Base-by-base conservation (phyloP, 1,140 invertebrate genomes). In the Rhagoletis zephyria region DNA sequence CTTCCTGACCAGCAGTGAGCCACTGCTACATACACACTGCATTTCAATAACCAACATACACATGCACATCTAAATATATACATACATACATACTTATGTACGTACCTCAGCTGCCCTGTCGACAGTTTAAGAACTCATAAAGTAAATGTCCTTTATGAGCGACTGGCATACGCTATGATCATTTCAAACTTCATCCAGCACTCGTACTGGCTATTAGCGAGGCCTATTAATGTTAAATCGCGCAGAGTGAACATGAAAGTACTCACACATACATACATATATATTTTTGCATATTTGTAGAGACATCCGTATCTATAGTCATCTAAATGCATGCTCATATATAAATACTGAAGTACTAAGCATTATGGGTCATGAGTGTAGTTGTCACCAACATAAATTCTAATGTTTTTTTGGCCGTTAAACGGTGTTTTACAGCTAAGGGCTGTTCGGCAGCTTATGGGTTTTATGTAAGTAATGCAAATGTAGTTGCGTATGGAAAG, bases 41-140 rank as follows among this genome's bases (percentile, higher is more conserved):
- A 67, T 67, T 67, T 67, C 64, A 67, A 67, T 30, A 3, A 30
- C 30, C 30, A 30, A 30, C 30, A 30, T 30, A 30, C 30, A 30
- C 30, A 30, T 30, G 30, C 30, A 30, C 30, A 30, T 30, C 30
- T 30, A 30, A 1, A 30, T 30, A 30, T 30, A 30, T 30, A 30
- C 30, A 30, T 30, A 30, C 30, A 30, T 30, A 30, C 30, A 30
- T 30, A 30, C 30, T 30, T 30, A 30, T 30, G 30, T 30, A 30
- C 30, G 30, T 30, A 67, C 9, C 64, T 42, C 19, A 9, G 40
- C 12, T 40, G 67, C 42, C 42, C 67, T 74, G 42, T 48, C 48
- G 45, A 81, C 74, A 56, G 74, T 81, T 81, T 81, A 81, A 81
- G 74, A 81, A 81, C 74, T 81, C 74, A 81, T 81, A 81, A 81